phyloP scores from a whole-genome alignment of 2,888 invertebrate species.

The Cosmia pyralina region DNA sequence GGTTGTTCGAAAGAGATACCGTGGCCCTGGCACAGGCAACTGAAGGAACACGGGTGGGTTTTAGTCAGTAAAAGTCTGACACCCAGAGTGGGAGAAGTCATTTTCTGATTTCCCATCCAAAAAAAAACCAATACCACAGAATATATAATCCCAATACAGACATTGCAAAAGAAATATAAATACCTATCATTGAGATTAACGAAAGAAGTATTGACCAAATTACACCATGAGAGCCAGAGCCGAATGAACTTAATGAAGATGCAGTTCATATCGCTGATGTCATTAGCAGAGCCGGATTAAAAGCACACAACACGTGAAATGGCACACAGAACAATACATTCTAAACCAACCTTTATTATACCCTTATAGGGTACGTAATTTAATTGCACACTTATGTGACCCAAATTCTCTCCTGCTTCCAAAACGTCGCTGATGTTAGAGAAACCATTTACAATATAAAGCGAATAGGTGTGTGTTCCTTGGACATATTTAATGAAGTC shows the following conservation, averaged over 20 bases:
- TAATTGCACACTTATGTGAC: constrained; percentile 35
- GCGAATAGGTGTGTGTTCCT: constrained; percentile 54
- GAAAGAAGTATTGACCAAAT: background rate
- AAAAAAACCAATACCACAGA: background rate
- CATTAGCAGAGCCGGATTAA: constrained; percentile 43
- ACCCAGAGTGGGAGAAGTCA: too few species aligned
- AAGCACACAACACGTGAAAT: constrained; percentile 43
- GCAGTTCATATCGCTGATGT: constrained; percentile 20
- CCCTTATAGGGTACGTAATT: constrained; percentile 30
- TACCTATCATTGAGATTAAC: background rate
- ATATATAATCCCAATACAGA: background rate
- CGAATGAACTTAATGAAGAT: constrained; percentile 31
- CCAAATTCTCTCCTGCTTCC: constrained; percentile 30
- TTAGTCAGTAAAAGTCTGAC: too few species aligned
- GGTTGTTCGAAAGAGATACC: too few species aligned
- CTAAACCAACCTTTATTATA: constrained; percentile 34
- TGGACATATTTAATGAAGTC: constrained; percentile 75
- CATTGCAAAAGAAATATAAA: background rate
- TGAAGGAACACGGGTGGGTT: too few species aligned
- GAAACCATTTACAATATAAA: constrained; percentile 61
- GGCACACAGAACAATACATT: constrained; percentile 46
- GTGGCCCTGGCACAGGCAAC: too few species aligned
- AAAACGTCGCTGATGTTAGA: constrained; percentile 53
- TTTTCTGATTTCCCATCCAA: too few species aligned
- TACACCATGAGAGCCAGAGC: background rate